Conservation (phyloP, 2,797 vertebrate species). For the Peromyscus attwateri region DNA sequence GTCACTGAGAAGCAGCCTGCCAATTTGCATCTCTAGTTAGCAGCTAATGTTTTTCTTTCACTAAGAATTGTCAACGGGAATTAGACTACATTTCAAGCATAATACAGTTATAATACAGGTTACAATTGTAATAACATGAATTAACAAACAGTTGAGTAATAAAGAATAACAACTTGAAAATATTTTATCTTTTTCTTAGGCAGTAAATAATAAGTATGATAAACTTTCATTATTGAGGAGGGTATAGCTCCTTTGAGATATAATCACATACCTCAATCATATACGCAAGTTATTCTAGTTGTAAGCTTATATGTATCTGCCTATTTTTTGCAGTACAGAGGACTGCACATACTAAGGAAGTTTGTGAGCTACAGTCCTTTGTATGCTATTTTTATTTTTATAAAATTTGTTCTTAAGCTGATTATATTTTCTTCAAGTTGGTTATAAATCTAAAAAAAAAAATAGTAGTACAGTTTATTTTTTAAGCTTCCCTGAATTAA, state of each 20-base stretch:
- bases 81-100: slow-evolving; percentile 49
- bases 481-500: slow-evolving; percentile 45
- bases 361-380: neutral
- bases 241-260: neutral
- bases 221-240: slow-evolving; percentile 22
- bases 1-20: neutral
- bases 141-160: slow-evolving; percentile 52
- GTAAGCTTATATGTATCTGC: neutral
- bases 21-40: slow-evolving; percentile 11
- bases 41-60: slow-evolving; percentile 36
- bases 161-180: slow-evolving; percentile 59
- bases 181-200: slow-evolving; percentile 17
- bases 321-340: neutral
- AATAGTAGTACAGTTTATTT: neutral
- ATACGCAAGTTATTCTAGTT: neutral
- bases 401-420: neutral
- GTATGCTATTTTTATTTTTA: neutral
- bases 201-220: slow-evolving; percentile 20
- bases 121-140: neutral
- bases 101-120: neutral
- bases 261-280: neutral
- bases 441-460: slow-evolving; percentile 8
- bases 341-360: neutral
- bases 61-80: neutral
- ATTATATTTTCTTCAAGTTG: slow-evolving; percentile 27